Percentiles rank a stretch among this genome's conserved stretches.
Evolutionary conservation across 2,113 vertebrate species (phyloP).

Genomic region (Calypte anna): DNA sequence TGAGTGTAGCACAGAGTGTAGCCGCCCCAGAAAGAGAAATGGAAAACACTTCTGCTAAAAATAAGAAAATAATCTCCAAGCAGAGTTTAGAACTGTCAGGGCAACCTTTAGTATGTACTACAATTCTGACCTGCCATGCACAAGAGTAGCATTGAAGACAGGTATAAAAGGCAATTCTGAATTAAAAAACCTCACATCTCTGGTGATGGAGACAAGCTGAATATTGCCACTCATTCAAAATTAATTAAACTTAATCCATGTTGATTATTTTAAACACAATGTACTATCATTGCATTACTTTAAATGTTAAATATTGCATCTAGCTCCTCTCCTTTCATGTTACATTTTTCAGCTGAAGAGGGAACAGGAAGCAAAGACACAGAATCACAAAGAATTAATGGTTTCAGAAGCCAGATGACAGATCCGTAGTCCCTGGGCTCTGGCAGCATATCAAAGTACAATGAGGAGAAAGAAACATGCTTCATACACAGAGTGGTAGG

Average conservation of each 20-base stretch:
- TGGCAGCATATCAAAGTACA: neutral
- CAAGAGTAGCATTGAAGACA: neutral
- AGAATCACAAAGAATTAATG: too few relatives aligned
- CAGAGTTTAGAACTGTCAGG: neutral
- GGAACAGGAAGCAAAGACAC: neutral
- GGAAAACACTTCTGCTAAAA: neutral
- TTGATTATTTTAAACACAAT: neutral
- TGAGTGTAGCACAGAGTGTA: neutral
- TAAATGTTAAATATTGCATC: neutral
- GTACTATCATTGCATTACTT: neutral
- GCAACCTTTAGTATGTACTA: neutral
- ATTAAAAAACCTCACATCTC: neutral
- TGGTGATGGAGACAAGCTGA: neutral
- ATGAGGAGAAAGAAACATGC: neutral
- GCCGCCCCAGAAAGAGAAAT: neutral
- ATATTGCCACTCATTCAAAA: neutral
- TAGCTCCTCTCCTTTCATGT: neutral
- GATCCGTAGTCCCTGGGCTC: neutral
- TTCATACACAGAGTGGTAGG: neutral
- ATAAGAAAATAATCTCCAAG: neutral
- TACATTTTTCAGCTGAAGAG: neutral
- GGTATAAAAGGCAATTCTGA: neutral
- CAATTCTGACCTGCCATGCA: neutral
- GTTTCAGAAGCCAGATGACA: neutral
- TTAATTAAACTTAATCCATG: neutral